Base-by-base conservation (phyloP, 2,888 invertebrate genomes). In the Xiphydria camelus region DNA sequence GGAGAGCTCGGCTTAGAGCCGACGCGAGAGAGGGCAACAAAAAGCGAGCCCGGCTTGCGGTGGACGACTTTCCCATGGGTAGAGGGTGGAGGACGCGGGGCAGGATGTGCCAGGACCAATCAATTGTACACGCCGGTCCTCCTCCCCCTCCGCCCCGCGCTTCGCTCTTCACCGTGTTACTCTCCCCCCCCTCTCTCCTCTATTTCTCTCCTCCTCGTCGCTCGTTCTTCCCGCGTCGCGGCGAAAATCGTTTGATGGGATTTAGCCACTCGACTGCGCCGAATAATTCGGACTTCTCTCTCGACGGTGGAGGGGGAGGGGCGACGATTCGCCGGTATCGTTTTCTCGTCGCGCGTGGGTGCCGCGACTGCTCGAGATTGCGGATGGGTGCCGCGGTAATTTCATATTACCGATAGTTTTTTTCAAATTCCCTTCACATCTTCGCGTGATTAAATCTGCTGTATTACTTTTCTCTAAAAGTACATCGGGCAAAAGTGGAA, bases 51-150 rank as follows among this genome's bases (percentile, higher is more conserved):
- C 15, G 12, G 52, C 55, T 62, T 59, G 61, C 62, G 57, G 61
- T 64, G 63, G 59, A 68, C 65, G 70, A 70, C 68, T 73, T 73
- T 73, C 73, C 69, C 71, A 72, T 73, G 71, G 58, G 64, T 33
- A 44, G 43, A 29, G 55, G 61, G 55, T 51, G 59, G 64, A 33
- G 38, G 36, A 57, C 57, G 62, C 55, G 62, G 62, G 61, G 64
- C 64, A 72, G 70, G 73, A 72, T 70, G 63, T 67, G 64, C 72
- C 72, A 72, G 72, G 72, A 73, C 73, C 70, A 70, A 73, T 73
- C 73, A 71, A 73, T 73, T 72, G 72, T 69, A 61, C 60, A 73
- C 71, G 72, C 73, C 62, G 67, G 64, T 66, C 61, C 59, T 65
- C 64, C 60, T 63, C 52, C 51, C 41, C 45, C 53, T 53, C 56